Evolutionary conservation across 1,140 invertebrate genomes (phyloP), one percentile per base, ranked within the genome.

Genomic region (Lasioglossum baleicum): DNA sequence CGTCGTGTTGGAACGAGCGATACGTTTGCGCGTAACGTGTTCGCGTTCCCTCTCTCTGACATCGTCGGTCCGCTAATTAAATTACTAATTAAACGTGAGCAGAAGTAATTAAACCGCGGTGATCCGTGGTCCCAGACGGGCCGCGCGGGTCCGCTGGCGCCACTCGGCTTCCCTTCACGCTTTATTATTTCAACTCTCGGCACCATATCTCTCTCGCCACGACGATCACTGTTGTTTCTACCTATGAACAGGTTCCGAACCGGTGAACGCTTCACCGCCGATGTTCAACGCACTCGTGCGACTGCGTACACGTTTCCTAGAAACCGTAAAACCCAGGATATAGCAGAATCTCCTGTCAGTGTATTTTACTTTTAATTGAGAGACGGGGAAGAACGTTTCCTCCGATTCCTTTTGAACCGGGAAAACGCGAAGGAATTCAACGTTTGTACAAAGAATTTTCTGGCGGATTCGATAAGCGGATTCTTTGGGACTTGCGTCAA

Each of bases 31-130:
- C n/a, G 11, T 60, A 31, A n/a, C 20, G 58, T 6, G 17, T 60
- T 8, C 60, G 22, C n/a, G 26, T 0, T 13, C 72, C 10, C 7
- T n/a, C 20, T 11, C n/a, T 22, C n/a, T 0, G 31, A 11, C 22
- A 4, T 7, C n/a, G 7, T 4, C n/a, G 48, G 20, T 20, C 42
- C 40, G 64, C 74, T 66, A 75, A 75, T 75, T 56, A 44, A 75
- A 75, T 75, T 51, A 40, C 31, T 40, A 64, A 74, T 74, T 74
- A 64, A 64, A 26, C 72, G 60, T 15, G 20, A 17, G 31, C 3
- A 13, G 7, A 22, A 31, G 64, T 66, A 67, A 75, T 75, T 67
- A 67, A 75, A 42, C 42, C 48, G 61, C 13, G n/a, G 3, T n/a
- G 20, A 35, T 74, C 26, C 22, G 20, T 48, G 58, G 11, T 26